phyloP scores from a whole-genome alignment of 2,888 invertebrate species.

The Drosophila quinaria region DNA sequence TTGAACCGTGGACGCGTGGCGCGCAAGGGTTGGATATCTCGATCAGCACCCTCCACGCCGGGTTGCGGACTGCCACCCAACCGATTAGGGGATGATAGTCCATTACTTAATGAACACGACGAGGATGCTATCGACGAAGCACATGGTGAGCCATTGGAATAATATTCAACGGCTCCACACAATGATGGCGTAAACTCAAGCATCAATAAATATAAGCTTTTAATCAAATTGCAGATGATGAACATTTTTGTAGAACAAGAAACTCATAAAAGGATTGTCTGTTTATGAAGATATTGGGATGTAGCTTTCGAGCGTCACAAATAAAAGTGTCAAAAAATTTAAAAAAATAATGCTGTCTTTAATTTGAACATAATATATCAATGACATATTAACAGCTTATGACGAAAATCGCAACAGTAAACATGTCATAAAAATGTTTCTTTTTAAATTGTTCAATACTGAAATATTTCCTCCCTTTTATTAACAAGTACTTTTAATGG shows the following conservation, averaged over 20 bases:
- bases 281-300: background rate
- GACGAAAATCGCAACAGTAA: no score
- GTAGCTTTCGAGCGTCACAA: background rate
- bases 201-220: slow-evolving; percentile 1
- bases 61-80: slow-evolving; percentile 88
- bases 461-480: no score
- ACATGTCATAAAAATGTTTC: no score
- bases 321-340: background rate
- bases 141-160: slow-evolving; percentile 66
- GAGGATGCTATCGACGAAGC: slow-evolving; percentile 86
- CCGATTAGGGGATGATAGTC: slow-evolving; percentile 89
- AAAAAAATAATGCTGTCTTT: background rate
- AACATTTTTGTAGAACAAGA: background rate
- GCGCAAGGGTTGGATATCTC: slow-evolving; percentile 89
- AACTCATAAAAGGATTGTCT: background rate
- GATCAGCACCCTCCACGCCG: slow-evolving; percentile 93
- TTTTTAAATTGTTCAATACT: no score
- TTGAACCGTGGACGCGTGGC: slow-evolving; percentile 83
- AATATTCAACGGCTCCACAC: background rate
- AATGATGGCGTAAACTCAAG: background rate
- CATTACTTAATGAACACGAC: slow-evolving; percentile 88
- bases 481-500: no score
- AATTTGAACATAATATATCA: background rate
- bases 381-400: background rate
- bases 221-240: background rate